phyloP scores from a whole-genome alignment of 2,797 vertebrate genomes.

The Eulemur rubriventer region DNA sequence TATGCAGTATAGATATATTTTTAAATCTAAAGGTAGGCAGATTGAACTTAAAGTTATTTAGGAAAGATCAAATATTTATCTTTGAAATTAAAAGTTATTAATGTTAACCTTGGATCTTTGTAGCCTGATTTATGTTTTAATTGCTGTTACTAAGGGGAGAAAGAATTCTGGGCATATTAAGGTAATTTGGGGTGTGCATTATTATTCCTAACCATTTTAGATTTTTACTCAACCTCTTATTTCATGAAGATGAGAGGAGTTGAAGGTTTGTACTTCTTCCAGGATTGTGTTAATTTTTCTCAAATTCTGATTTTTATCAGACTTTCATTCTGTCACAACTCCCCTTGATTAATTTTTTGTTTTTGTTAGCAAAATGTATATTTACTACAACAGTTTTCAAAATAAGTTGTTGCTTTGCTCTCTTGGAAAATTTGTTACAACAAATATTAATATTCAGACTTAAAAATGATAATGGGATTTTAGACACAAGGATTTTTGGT shows the following conservation, averaged over 20 bases:
- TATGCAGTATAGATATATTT: neutral
- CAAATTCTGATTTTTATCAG: slow-evolving; percentile 6
- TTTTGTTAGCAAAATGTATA: neutral
- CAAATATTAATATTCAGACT: neutral
- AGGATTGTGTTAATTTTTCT: slow-evolving; percentile 20
- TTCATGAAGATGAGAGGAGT: neutral
- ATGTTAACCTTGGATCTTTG: slow-evolving; percentile 19
- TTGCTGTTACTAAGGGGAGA: neutral
- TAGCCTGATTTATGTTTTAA: neutral
- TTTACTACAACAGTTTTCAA: slow-evolving; percentile 37
- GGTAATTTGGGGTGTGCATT: neutral
- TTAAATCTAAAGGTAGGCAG: slow-evolving; percentile 17
- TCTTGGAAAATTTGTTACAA: slow-evolving; percentile 10
- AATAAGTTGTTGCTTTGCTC: neutral
- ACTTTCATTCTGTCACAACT: neutral
- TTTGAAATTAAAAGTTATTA: slow-evolving; percentile 37
- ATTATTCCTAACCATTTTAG: neutral
- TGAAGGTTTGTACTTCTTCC: neutral
- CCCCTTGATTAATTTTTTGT: neutral
- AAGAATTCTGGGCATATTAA: slow-evolving; percentile 7
- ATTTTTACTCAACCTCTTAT: neutral
- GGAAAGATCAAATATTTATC: slow-evolving; percentile 14
- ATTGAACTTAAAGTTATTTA: slow-evolving; percentile 30
- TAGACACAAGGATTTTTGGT: slow-evolving; percentile 22
- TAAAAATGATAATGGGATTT: slow-evolving; percentile 4